Base-by-base conservation (phyloP, 2,888 invertebrate genomes). In the Chrysolina oricalcia region DNA sequence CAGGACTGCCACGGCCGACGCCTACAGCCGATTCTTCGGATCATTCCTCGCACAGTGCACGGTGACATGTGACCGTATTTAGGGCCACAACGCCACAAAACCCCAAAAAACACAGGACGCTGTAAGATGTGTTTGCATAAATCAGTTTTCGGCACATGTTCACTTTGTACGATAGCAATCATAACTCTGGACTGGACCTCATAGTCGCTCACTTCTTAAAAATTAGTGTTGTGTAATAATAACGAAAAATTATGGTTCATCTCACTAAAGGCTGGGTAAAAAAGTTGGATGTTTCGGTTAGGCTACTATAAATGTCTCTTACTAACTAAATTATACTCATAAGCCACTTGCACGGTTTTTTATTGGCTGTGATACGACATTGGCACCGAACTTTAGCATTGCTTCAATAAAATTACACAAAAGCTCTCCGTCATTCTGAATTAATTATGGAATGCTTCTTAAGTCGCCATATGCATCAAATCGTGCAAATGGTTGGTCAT, bases 171-270 rank as follows among this genome's bases (percentile, higher is more conserved):
- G 80, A 85, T 83, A 85, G 83, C 85, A 84, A 85, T 85, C 84
- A 82, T 82, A 66, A 80, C 81, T 81, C 77, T 84, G 82, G 83
- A 85, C 84, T 80, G 81, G 82, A 83, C 79, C 76, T 81, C 72
- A 80, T 82, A 84, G 83, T 84, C 83, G 86, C 87, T 87, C 86
- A 87, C 84, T 84, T 86, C 83, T 85, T 84, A 85, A 86, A 85
- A 85, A 85, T 87, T 86, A 87, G 87, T 87, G 86, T 87, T 86
- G 86, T 87, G 86, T 86, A 84, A 86, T 83, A 83, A 84, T 87
- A 87, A 87, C 83, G 83, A 85, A 81, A 66, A 83, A 82, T 84
- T 83, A 84, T 83, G 83, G 83, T 85, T 86, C 85, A 86, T 86
- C 83, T 86, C 85, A 85, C 84, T 84, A 46, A 50, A 70, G 71